Conservation (phyloP, 2,888 invertebrate genomes). For the Spodoptera littoralis region DNA sequence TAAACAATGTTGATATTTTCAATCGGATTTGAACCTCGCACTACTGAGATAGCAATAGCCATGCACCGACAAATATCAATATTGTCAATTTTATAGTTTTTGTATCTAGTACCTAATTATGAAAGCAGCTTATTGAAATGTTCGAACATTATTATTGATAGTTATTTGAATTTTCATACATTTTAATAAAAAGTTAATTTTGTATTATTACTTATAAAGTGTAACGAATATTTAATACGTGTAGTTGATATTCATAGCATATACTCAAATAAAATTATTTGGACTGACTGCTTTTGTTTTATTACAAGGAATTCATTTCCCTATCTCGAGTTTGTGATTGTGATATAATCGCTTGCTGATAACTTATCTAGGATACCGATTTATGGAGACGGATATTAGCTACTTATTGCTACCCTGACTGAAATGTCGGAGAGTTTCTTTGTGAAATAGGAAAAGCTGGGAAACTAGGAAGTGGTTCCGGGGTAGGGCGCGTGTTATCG, state of each 20-base stretch:
- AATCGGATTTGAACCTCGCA: neutral
- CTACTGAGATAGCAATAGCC: neutral
- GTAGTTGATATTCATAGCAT: constrained; percentile 59
- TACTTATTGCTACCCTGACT: constrained; percentile 10
- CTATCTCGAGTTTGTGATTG: constrained; percentile 19
- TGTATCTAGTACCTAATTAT: no score
- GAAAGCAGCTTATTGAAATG: constrained; percentile 28
- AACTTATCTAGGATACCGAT: constrained; percentile 48
- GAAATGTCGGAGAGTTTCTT: constrained; percentile 5
- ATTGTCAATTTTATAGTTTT: constrained; percentile 14
- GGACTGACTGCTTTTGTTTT: constrained; percentile 63
- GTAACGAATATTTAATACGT: constrained; percentile 47
- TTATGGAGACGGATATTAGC: constrained; percentile 19
- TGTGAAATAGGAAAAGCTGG: constrained; percentile 37
- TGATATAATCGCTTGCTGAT: constrained; percentile 35
- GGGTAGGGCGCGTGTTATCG: constrained; percentile 62
- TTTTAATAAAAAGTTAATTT: constrained; percentile 41
- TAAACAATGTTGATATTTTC: constrained; percentile 6
- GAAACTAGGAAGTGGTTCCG: constrained; percentile 67
- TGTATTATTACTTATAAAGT: constrained; percentile 35
- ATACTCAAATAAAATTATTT: constrained; percentile 64
- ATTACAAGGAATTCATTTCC: constrained; percentile 40
- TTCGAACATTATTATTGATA: constrained; percentile 24
- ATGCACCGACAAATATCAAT: constrained; percentile 5
- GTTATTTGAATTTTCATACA: constrained; percentile 36